Conservation (phyloP, 2,797 vertebrate species). For the Pempheris klunzingeri region DNA sequence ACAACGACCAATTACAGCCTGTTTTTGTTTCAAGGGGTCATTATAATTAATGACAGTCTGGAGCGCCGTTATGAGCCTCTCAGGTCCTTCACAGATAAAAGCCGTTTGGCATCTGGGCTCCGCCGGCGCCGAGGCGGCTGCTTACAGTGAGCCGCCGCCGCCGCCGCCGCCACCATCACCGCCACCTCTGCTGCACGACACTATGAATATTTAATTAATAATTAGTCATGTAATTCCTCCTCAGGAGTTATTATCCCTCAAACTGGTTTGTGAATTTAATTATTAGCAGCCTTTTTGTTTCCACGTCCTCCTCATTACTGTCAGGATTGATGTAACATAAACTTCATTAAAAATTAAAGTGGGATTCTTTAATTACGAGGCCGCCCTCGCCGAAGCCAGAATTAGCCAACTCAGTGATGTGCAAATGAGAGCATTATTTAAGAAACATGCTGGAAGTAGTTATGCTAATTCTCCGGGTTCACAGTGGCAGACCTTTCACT, state of each 20-base stretch:
- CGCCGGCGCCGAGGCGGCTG: conserved; percentile 4
- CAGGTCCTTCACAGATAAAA: conserved; percentile 54
- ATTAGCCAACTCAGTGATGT: conserved; percentile 99
- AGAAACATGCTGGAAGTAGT: conserved; percentile 99
- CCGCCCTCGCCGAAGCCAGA: conserved; percentile 96
- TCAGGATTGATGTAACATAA: conserved; percentile 99
- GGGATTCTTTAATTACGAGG: conserved; percentile 99
- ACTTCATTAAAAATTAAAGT: conserved; percentile 99
- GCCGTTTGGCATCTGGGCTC: conserved; percentile 57
- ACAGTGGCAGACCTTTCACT: conserved; percentile 99
- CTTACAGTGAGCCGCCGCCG: conserved; percentile 1
- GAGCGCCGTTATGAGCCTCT: conserved; percentile 37
- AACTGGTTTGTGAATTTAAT: conserved; percentile 99
- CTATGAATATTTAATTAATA: conserved; percentile 99
- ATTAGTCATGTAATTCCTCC: conserved; percentile 99
- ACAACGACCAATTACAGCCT: conserved; percentile 39
- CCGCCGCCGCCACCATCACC: neutral
- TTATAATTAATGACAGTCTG: conserved; percentile 48
- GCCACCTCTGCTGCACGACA: conserved; percentile 33
- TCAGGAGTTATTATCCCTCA: conserved; percentile 99
- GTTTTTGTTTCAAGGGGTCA: conserved; percentile 36
- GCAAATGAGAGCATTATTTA: conserved; percentile 99
- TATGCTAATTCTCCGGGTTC: conserved; percentile 99
- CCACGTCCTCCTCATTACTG: conserved; percentile 98
- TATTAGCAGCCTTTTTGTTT: conserved; percentile 99